Evolutionary conservation across 2,888 invertebrate genomes (phyloP), one percentile per base, ranked within the genome.

Genomic region (Philereme vetulata): DNA sequence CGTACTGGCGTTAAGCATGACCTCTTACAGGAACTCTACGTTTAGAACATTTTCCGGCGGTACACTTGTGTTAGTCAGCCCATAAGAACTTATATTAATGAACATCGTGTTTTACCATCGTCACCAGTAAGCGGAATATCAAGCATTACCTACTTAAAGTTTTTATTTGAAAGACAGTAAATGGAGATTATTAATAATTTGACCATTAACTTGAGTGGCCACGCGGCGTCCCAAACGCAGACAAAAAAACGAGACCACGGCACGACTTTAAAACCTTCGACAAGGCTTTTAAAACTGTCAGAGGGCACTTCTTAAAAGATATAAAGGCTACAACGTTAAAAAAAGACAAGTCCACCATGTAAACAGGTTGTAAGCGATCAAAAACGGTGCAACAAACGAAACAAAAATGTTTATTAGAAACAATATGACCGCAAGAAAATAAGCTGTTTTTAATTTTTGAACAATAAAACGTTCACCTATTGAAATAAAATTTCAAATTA

Each of bases 351-450:
- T 79, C 76, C 81, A 78, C 78, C 85, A 84, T 84, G 85, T 87
- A 84, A 88, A 86, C 88, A 84, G 82, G 87, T 86, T 88, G 89
- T 88, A 82, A 89, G 86, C 76, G 85, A 84, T 84, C 82, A 75
- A 77, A 76, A 70, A 62, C 5, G 68, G 65, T 66, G 75, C 73
- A 74, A 75, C 72, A 74, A 74, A 68, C 73, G 70, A 68, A 71
- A 72, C 70, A 72, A 71, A 71, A 75, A 72, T 71, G 50, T 70
- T 71, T 67, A 71, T 71, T 69, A 66, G 69, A 42, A 59, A 34
- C 21, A 54, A 50, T 51, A 71, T 35, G 34, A 21, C 45, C 0
- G 40, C 8, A 40, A 40, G 9, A 72, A 66, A 40, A 43, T 43
- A 43, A 43, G 11, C 5, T 33, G 11, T 32, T 49, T 59, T 34